These are phyloP conservation scores for Salvator merianae DNA, from an alignment of 2,113 vertebrate genomes.

Conservation along the genomic window DNA sequence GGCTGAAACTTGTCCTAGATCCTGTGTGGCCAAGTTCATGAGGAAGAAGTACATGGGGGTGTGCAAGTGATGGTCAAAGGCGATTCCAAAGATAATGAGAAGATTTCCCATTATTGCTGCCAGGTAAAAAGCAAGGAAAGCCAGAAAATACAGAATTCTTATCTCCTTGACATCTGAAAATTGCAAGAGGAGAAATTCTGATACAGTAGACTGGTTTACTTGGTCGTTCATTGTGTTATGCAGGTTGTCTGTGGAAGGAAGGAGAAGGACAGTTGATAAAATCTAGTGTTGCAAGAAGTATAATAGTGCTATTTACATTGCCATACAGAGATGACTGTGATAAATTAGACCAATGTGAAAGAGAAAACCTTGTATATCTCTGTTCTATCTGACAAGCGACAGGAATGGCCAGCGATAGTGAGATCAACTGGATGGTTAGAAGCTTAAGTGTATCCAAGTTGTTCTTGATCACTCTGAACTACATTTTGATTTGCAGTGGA, in stretches of 20 bases:
- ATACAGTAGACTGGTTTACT: not conserved
- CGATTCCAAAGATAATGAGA: not conserved
- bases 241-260: not conserved
- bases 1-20: not conserved
- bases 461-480: too few species aligned
- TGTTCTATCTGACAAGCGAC: not conserved
- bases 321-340: not conserved
- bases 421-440: too few species aligned
- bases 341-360: not conserved
- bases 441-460: too few species aligned
- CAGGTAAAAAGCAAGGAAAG: not conserved
- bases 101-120: not conserved
- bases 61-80: not conserved
- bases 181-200: conserved; percentile 8
- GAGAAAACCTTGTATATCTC: not conserved
- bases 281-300: not conserved
- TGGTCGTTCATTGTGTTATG: not conserved
- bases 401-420: too few species aligned
- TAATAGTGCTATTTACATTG: not conserved
- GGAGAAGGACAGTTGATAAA: not conserved
- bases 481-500: too few species aligned
- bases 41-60: conserved; percentile 21
- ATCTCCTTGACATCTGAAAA: not conserved
- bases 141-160: not conserved
- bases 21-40: not conserved